Percentiles rank a stretch among this genome's conserved stretches.
Evolutionary conservation across 1,140 invertebrate species (phyloP).

Genomic region (Carposina sasakii): DNA sequence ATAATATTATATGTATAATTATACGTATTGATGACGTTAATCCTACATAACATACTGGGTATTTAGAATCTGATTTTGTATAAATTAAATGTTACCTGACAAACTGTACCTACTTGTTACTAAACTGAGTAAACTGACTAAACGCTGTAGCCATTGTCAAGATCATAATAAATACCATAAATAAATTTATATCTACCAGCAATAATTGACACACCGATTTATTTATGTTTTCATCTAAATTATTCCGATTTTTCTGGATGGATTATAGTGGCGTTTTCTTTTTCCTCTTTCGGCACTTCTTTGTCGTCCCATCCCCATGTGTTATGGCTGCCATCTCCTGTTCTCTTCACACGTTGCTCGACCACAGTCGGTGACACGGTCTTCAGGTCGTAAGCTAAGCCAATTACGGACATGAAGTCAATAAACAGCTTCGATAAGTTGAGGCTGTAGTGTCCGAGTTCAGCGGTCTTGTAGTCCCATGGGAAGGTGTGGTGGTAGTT

Average conservation of each 20-base stretch:
- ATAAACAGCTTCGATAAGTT: conserved; percentile 79
- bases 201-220: no score
- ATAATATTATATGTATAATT: no score
- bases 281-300: conserved; percentile 34
- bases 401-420: conserved; percentile 75
- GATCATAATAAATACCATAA: no score
- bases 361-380: conserved; percentile 73
- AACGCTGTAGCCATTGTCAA: no score
- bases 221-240: no score
- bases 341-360: conserved; percentile 70
- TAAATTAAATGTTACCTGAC: no score
- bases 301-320: conserved; percentile 65
- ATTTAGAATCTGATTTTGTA: no score
- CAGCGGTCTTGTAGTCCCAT: conserved; percentile 81
- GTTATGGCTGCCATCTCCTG: conserved; percentile 76
- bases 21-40: no score
- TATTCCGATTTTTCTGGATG: conserved; percentile 31
- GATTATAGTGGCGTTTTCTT: conserved; percentile 42
- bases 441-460: conserved; percentile 73
- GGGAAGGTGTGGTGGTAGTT: conserved; percentile 87
- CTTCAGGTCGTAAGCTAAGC: conserved; percentile 78
- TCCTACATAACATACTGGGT: no score
- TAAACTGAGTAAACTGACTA: no score
- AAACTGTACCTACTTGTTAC: no score
- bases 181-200: no score